Conservation (phyloP, 2,797 vertebrate species). For the Cryptoprocta ferox region DNA sequence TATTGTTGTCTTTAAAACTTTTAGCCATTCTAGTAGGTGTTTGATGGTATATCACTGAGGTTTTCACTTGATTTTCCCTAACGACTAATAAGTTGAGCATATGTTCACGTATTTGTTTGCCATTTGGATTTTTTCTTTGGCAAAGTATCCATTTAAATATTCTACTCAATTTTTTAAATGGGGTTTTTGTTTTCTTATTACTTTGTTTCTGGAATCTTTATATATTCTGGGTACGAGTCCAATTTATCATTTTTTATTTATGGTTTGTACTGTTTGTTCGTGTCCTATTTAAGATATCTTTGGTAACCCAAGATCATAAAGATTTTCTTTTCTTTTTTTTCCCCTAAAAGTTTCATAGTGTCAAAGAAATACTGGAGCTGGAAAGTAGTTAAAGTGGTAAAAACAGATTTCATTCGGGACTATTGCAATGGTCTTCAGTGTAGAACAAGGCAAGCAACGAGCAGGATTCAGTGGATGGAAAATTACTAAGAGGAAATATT, state of each 20-base stretch:
- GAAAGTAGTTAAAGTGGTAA: background rate
- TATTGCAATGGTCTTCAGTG: background rate
- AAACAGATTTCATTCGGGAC: background rate
- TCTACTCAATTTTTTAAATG: background rate
- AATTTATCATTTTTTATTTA: background rate
- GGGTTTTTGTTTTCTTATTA: background rate
- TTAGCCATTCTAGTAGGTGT: background rate
- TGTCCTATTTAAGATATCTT: slow-evolving; percentile 1
- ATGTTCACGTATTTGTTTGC: background rate
- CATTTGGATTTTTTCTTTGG: background rate
- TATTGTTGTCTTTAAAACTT: background rate
- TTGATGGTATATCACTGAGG: background rate
- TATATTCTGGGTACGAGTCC: background rate
- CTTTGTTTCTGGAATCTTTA: background rate
- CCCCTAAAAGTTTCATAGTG: background rate
- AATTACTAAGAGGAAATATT: background rate
- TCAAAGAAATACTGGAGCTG: background rate
- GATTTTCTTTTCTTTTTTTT: background rate
- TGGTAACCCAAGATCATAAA: background rate
- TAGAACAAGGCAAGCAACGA: background rate
- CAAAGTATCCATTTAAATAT: background rate
- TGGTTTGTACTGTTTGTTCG: background rate
- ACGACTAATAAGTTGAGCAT: background rate
- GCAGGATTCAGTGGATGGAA: background rate
- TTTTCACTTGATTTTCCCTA: background rate